Base-by-base conservation (phyloP, 2,888 invertebrate species). In the Pterobdella sp. region DNA sequence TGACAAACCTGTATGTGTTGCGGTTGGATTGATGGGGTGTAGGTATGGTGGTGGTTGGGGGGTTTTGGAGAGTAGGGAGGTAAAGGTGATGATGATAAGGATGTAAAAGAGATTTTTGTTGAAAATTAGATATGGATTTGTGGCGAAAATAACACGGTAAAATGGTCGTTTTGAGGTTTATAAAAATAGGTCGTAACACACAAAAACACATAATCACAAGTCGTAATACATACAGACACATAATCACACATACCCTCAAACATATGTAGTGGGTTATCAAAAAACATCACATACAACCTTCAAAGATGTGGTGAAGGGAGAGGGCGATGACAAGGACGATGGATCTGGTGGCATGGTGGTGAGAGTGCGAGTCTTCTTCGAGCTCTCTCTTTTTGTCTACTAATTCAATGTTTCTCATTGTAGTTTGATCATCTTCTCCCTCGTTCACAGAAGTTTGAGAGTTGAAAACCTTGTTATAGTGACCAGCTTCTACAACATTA, bases 281-380 rank as follows among this genome's bases (percentile, higher is more conserved):
- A n/a, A n/a, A n/a, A n/a, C n/a, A n/a, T n/a, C n/a, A n/a, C n/a
- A n/a, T n/a, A 4, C 3, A 78, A 1, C 87, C 87, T 79, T 87
- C 87, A 78, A 87, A 87, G 2, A 87, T 78, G 26, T 87, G 86
- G 78, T 87, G 87, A 1, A 87, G 77, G 0, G 86, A 87, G 0
- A 87, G 80, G 2, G 87, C 87, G 10, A 84, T 75, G 1, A 87
- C 80, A 2, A 87, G 81, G n/a, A 87, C 78, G 1, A 86, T 73
- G 0, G 85, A 83, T 7, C 86, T 79, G 10, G 77, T 74, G 14
- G 49, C 68, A 69, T 75, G 74, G 60, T 56, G 60, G 60, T 56
- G 60, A 3, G 18, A 3, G 60, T 56, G 60, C n/a, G 18, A 26
- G 14, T 56, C n/a, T n/a, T 22, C 60, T 18, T 18, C 4, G n/a